Evolutionary conservation across 2,797 vertebrate genomes (phyloP).

Genomic region (Dipus sagitta): DNA sequence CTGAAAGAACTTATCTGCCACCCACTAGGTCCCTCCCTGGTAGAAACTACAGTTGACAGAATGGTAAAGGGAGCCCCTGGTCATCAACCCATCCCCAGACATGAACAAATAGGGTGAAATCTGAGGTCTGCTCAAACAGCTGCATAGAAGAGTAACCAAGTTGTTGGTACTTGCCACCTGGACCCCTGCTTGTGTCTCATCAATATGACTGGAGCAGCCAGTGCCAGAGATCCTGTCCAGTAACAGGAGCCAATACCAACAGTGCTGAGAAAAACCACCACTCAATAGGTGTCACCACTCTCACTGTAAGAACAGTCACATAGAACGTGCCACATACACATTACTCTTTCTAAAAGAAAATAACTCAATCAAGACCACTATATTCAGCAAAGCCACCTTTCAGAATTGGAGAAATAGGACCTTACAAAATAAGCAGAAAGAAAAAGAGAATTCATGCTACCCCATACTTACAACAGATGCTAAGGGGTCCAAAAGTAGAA

Average conservation of each 20-base stretch:
- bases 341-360: too few relatives aligned
- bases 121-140: background rate
- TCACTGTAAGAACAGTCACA: background rate
- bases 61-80: background rate
- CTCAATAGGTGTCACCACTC: background rate
- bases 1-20: background rate
- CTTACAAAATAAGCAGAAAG: too few relatives aligned
- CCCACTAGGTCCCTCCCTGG: background rate
- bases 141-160: background rate
- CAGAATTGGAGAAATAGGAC: too few relatives aligned
- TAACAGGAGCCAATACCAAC: background rate
- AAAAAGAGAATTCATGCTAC: too few relatives aligned
- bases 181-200: background rate
- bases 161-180: too few relatives aligned
- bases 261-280: background rate
- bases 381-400: too few relatives aligned
- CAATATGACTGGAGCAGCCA: background rate
- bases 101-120: background rate
- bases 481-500: too few relatives aligned
- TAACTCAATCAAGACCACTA: too few relatives aligned
- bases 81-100: background rate
- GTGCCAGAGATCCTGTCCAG: background rate
- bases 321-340: too few relatives aligned
- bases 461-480: too few relatives aligned
- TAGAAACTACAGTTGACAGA: background rate